These are phyloP conservation scores for Rhyacichthys aspro DNA, from an alignment of 2,797 vertebrate genomes.

Conservation along the genomic window DNA sequence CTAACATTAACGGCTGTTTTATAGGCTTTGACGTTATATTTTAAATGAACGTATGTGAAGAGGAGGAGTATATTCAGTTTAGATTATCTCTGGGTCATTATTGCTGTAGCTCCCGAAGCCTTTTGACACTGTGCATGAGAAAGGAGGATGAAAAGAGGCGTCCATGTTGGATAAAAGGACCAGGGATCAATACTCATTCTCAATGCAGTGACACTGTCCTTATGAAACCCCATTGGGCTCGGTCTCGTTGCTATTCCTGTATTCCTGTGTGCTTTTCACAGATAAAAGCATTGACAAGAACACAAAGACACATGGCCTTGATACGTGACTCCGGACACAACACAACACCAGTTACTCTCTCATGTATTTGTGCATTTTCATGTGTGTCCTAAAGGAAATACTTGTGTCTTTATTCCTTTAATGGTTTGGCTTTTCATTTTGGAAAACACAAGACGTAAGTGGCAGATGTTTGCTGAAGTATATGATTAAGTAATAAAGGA, in stretches of 20 bases:
- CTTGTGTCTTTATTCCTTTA: constrained; percentile 18
- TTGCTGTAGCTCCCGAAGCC: background rate
- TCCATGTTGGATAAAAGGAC: constrained; percentile 1
- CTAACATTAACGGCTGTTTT: background rate
- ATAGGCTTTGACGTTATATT: background rate
- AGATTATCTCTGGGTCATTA: background rate
- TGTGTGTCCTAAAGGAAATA: constrained; percentile 14
- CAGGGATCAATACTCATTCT: constrained; percentile 40
- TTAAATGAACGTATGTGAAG: background rate
- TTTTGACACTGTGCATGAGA: constrained; percentile 9
- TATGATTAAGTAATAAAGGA: no score
- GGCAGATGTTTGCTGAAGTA: background rate
- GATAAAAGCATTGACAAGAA: constrained; percentile 63
- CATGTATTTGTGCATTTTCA: constrained; percentile 14
- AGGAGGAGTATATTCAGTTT: background rate
- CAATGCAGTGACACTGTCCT: constrained; percentile 28
- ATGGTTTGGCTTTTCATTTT: constrained; percentile 8
- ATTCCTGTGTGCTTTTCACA: constrained; percentile 20
- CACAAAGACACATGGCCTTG: constrained; percentile 51
- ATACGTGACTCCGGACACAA: constrained; percentile 37
- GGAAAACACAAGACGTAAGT: background rate
- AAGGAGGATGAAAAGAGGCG: background rate
- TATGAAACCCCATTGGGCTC: constrained; percentile 47
- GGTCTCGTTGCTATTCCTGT: constrained; percentile 59
- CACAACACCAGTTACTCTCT: constrained; percentile 16